Base-by-base conservation (phyloP, 1,140 invertebrate genomes). In the Papilio helenus region DNA sequence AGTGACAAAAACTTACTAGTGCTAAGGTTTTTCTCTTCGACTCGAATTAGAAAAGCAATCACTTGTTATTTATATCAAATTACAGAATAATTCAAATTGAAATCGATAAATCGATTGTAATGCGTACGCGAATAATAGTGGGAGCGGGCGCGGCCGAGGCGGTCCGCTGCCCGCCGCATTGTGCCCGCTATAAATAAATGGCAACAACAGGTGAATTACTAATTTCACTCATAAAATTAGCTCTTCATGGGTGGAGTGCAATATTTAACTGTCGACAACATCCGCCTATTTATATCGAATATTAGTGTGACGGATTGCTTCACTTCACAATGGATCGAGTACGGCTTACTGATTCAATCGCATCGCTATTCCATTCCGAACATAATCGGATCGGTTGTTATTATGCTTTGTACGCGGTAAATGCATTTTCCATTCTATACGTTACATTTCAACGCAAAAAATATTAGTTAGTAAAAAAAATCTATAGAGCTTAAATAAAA, bases 131-230 rank as follows among this genome's bases (percentile, higher is more conserved):
- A 90, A 93, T 91, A 93, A 93, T 92, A 84, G 88, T 84, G 90
- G 92, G 93, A 84, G 87, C 88, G 14, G 34, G 44, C 44, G 44
- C 44, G 90, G 88, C 86, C 81, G 87, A 83, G 76, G 85, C 92
- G 90, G 85, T 89, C 81, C 87, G 84, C 85, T 91, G 89, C 86
- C 88, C 86, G 72, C 86, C 86, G 79, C 87, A 93, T 93, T 93
- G 91, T 93, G 83, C 83, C 86, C 89, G 85, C 87, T 90, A 91
- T 92, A 91, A 88, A 94, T 94, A 94, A 94, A 94, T 93, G 90
- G 89, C 92, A 94, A 94, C 92, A 93, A 93, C 93, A 94, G 93
- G 92, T 94, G 92, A 94, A 93, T 93, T 90, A 93, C 89, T 93
- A 93, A 94, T 94, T 94, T 93, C 92, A 93, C 89, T 92, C 86